Evolutionary conservation across 2,797 vertebrate species (phyloP).

Genomic region (Linurgus olivaceus): DNA sequence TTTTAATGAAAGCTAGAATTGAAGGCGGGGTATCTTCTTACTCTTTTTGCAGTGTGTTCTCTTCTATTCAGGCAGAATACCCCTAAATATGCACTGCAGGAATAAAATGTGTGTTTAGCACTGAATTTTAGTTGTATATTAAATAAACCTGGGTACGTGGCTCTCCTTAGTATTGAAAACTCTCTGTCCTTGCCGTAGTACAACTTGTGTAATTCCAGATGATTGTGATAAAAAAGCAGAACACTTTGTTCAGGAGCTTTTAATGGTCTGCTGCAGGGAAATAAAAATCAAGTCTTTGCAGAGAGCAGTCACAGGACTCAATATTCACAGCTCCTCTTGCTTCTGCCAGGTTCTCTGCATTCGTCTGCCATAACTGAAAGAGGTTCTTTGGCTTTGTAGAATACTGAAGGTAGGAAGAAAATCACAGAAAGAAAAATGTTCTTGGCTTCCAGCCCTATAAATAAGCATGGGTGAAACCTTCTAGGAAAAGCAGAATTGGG

Average conservation of each 20-base stretch:
- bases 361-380: not conserved
- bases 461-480: not conserved
- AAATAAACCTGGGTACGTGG: not conserved
- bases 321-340: not conserved
- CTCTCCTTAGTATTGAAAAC: not conserved
- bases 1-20: not conserved
- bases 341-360: not conserved
- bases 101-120: not conserved
- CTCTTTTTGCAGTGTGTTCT: not conserved
- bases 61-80: not conserved
- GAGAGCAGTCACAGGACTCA: not conserved
- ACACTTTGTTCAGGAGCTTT: not conserved
- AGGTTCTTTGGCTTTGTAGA: not conserved
- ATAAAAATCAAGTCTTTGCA: not conserved
- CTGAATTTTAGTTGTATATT: not conserved
- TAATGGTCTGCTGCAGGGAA: not conserved
- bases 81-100: not conserved
- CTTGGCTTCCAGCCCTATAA: not conserved
- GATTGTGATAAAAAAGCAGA: not conserved
- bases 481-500: not conserved
- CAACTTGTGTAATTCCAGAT: not conserved
- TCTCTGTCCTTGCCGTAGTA: not conserved
- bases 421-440: not conserved
- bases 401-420: not conserved
- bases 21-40: not conserved